Conservation (phyloP, 2,797 vertebrate species). For the Acipenser transmontanus region DNA sequence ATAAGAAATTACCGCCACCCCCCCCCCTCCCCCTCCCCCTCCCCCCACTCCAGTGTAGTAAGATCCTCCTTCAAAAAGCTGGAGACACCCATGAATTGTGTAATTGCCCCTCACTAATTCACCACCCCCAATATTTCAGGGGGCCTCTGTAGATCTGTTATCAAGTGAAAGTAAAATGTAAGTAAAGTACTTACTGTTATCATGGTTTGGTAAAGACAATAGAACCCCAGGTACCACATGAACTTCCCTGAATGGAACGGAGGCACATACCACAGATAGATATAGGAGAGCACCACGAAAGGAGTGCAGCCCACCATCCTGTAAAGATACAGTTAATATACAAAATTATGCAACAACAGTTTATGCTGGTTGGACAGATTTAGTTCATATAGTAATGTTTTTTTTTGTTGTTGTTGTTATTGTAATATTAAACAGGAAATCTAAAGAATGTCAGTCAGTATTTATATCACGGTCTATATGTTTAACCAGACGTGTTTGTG, state of each 20-base stretch:
- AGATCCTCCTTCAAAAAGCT: background rate
- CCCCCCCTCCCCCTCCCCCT: background rate
- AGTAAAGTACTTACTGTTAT: slow-evolving; percentile 74
- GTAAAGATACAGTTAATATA: slow-evolving; percentile 17
- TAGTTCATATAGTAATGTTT: too few species aligned
- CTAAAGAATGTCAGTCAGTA: too few species aligned
- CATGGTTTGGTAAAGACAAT: slow-evolving; percentile 88
- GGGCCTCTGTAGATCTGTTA: too few species aligned
- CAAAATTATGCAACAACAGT: too few species aligned
- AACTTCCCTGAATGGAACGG: slow-evolving; percentile 69
- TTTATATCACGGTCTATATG: too few species aligned
- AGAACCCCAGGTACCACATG: slow-evolving; percentile 83
- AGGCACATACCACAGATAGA: slow-evolving; percentile 91
- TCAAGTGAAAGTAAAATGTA: too few species aligned
- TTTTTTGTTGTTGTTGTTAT: too few species aligned
- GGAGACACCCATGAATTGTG: background rate
- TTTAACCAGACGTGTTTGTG: too few species aligned
- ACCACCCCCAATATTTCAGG: too few species aligned
- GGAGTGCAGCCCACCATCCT: slow-evolving; percentile 90
- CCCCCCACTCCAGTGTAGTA: background rate
- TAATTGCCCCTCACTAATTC: background rate
- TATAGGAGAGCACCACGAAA: slow-evolving; percentile 78
- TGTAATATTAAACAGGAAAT: too few species aligned
- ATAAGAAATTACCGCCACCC: background rate
- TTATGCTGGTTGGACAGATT: too few species aligned